Conservation (phyloP, 2,888 invertebrate genomes). For the Cephonodes hylas region DNA sequence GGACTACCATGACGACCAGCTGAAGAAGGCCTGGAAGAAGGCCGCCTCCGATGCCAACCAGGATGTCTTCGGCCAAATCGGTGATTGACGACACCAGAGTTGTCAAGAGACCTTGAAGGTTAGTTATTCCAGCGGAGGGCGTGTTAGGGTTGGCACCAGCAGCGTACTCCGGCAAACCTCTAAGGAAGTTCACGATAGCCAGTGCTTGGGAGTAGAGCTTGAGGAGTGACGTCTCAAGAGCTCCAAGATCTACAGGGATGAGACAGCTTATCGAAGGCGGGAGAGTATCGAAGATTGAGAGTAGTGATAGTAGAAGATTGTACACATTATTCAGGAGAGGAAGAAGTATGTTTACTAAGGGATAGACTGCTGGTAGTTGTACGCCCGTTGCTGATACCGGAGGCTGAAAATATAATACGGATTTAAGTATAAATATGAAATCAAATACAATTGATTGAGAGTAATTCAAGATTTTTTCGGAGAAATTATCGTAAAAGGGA, state of each 20-base stretch:
- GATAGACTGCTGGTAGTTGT: slow-evolving; percentile 72
- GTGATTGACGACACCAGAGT: slow-evolving; percentile 51
- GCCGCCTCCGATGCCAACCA: slow-evolving; percentile 62
- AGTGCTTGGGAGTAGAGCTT: slow-evolving; percentile 71
- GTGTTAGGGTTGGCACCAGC: slow-evolving; percentile 62
- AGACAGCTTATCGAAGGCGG: slow-evolving; percentile 65
- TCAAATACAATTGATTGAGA: neutral
- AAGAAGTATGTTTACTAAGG: slow-evolving; percentile 67
- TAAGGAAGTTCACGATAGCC: slow-evolving; percentile 69
- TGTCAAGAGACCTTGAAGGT: slow-evolving; percentile 57
- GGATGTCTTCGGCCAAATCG: slow-evolving; percentile 60
- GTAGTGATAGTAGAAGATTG: slow-evolving; percentile 67
- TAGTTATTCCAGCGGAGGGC: slow-evolving; percentile 46
- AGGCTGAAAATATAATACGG: slow-evolving; percentile 42
- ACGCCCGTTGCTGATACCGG: slow-evolving; percentile 57
- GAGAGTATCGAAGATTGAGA: slow-evolving; percentile 71
- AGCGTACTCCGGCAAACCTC: slow-evolving; percentile 64
- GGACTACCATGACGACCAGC: slow-evolving; percentile 60
- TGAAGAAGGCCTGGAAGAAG: slow-evolving; percentile 64
- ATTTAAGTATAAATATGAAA: neutral
- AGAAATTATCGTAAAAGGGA: too few relatives aligned
- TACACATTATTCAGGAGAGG: slow-evolving; percentile 74
- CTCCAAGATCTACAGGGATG: slow-evolving; percentile 68
- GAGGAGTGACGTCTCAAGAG: slow-evolving; percentile 65
- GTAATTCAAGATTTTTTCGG: neutral